These are phyloP conservation scores for Nemoura dubitans DNA, from an alignment of 2,888 invertebrate genomes.

Conservation along the genomic window DNA sequence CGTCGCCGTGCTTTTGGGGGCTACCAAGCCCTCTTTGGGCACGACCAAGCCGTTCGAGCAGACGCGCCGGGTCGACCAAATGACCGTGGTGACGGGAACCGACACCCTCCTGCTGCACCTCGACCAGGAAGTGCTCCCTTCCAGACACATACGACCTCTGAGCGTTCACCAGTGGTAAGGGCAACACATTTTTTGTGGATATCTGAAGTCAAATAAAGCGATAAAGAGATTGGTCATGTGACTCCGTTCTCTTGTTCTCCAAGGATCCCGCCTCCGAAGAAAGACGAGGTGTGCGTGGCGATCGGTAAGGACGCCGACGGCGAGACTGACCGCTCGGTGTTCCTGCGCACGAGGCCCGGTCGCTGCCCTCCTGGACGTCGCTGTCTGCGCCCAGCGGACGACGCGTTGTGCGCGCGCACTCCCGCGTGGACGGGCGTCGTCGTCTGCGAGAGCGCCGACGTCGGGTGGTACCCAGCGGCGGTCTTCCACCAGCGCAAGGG, in stretches of 20 bases:
- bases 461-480: constrained; percentile 78
- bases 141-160: constrained; percentile 71
- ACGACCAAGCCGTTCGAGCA: constrained; percentile 76
- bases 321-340: constrained; percentile 62
- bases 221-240: too few relatives aligned
- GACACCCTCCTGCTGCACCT: constrained; percentile 73
- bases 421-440: constrained; percentile 73
- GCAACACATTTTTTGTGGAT: too few relatives aligned
- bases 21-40: constrained; percentile 67
- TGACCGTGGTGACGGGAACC: constrained; percentile 66
- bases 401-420: constrained; percentile 59
- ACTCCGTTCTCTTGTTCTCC: too few relatives aligned
- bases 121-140: constrained; percentile 66
- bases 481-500: constrained; percentile 68
- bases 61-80: constrained; percentile 69
- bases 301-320: constrained; percentile 66
- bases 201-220: too few relatives aligned
- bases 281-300: constrained; percentile 68
- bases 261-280: constrained; percentile 39
- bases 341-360: constrained; percentile 62
- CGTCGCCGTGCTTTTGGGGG: constrained; percentile 74
- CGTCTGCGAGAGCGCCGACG: constrained; percentile 68
- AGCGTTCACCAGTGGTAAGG: constrained; percentile 48
- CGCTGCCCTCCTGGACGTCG: constrained; percentile 65
- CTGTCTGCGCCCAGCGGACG: constrained; percentile 64